These are phyloP conservation scores for Varanus komodoensis DNA, from an alignment of 2,113 vertebrate species.

Conservation along the genomic window DNA sequence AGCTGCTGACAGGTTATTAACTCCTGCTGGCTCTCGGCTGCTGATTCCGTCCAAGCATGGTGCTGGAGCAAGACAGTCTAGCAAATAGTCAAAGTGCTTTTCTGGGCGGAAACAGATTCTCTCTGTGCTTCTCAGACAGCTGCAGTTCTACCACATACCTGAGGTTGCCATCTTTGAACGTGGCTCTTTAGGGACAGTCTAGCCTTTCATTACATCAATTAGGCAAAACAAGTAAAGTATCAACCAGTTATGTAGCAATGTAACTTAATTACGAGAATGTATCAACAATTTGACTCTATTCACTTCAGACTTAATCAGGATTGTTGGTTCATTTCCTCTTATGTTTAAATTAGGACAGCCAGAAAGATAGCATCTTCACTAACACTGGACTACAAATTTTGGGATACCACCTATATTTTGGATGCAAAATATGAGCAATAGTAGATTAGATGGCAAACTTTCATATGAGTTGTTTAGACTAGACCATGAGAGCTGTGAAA, in stretches of 20 bases:
- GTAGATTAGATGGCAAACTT: neutral
- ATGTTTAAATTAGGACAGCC: neutral
- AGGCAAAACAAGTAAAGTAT: neutral
- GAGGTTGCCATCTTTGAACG: neutral
- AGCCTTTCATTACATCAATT: neutral
- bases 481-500: neutral
- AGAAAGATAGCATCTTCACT: neutral
- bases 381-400: neutral
- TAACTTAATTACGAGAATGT: neutral
- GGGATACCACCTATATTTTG: too few species aligned
- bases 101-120: neutral
- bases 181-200: neutral
- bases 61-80: neutral
- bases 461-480: constrained; percentile 24
- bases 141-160: neutral
- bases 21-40: neutral
- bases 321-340: neutral
- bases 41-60: neutral
- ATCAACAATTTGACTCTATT: neutral
- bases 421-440: neutral
- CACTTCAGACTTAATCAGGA: neutral
- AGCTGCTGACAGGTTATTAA: neutral
- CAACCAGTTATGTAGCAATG: too few species aligned
- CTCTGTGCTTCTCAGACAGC: neutral
- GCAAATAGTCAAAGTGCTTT: neutral